phyloP scores from a whole-genome alignment of 2,888 invertebrate genomes.

The Cataglyphis rosenhaueri region DNA sequence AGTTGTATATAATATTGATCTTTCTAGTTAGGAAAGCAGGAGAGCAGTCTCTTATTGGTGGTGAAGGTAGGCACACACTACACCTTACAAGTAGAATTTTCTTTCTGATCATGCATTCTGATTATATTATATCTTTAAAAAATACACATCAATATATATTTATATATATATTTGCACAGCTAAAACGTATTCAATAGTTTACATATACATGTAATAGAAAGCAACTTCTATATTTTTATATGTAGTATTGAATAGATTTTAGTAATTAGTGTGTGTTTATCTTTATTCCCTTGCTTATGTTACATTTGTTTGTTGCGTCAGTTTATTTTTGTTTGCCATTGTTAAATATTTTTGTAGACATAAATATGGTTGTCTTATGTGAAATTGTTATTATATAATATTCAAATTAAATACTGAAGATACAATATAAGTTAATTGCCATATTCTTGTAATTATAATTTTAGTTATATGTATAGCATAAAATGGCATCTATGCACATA shows the following conservation, averaged over 20 bases:
- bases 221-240: constrained; percentile 37
- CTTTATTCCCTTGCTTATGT: constrained; percentile 73
- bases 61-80: constrained; percentile 87
- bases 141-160: not conserved
- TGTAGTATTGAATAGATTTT: constrained; percentile 47
- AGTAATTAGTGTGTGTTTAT: constrained; percentile 82
- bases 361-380: not conserved
- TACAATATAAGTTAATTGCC: not conserved
- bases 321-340: constrained; percentile 61
- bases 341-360: constrained; percentile 67
- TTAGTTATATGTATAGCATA: not conserved
- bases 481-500: not conserved
- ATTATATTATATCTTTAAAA: constrained; percentile 46
- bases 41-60: constrained; percentile 87
- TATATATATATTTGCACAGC: constrained; percentile 14
- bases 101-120: constrained; percentile 16
- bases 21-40: constrained; percentile 86
- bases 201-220: not conserved
- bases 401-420: not conserved
- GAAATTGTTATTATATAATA: not conserved
- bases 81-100: constrained; percentile 74
- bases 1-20: constrained; percentile 69
- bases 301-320: not conserved
- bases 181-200: constrained; percentile 8
- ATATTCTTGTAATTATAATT: constrained; percentile 7